Conservation (phyloP, 2,113 vertebrate genomes). For the Stigmatopora nigra region DNA sequence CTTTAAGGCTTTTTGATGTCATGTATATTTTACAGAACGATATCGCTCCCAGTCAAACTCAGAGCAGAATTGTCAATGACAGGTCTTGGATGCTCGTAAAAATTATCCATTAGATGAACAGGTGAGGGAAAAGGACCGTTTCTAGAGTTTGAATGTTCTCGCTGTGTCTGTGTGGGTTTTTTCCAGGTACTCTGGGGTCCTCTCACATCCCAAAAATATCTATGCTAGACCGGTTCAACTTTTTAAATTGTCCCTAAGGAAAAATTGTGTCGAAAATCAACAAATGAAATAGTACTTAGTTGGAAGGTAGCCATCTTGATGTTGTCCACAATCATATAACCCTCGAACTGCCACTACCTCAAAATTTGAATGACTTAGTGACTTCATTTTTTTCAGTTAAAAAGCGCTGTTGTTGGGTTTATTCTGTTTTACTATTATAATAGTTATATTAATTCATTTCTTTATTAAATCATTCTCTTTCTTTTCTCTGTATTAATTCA, state of each 20-base stretch:
- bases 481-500: too few relatives aligned
- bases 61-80: constrained; percentile 64
- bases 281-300: too few relatives aligned
- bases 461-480: too few relatives aligned
- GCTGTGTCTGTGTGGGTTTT: not conserved
- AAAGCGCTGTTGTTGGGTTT: too few relatives aligned
- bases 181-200: not conserved
- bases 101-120: constrained; percentile 65
- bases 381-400: not conserved
- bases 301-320: not conserved
- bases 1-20: constrained; percentile 78
- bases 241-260: too few relatives aligned
- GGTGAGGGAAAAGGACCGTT: constrained; percentile 33
- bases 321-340: not conserved
- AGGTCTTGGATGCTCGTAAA: constrained; percentile 51
- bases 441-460: too few relatives aligned
- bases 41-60: constrained; percentile 63
- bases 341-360: not conserved
- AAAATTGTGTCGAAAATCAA: too few relatives aligned
- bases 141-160: not conserved
- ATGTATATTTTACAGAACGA: constrained; percentile 76
- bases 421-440: too few relatives aligned
- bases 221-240: too few relatives aligned
- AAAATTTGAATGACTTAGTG: not conserved
- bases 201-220: too few relatives aligned